phyloP scores from a whole-genome alignment of 2,888 invertebrate genomes.

The Fragum sueziense region DNA sequence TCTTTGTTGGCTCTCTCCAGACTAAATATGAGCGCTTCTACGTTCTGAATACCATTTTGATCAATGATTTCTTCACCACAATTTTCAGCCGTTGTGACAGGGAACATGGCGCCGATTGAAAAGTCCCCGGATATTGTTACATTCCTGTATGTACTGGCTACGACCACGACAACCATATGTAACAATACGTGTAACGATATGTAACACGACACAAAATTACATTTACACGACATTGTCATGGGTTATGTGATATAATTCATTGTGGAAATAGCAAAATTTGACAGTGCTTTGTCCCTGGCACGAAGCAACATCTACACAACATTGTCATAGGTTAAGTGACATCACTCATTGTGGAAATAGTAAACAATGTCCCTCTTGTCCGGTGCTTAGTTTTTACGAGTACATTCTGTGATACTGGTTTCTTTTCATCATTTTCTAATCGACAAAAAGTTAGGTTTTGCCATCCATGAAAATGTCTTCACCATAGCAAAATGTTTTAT shows the following conservation, averaged over 20 bases:
- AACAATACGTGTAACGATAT: too few species aligned
- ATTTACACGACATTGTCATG: background rate
- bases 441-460: too few species aligned
- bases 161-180: too few species aligned
- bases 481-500: too few species aligned
- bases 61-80: conserved; percentile 83
- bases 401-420: too few species aligned
- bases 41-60: conserved; percentile 88
- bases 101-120: conserved; percentile 88
- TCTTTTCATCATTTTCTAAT: too few species aligned
- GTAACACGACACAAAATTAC: background rate
- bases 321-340: background rate
- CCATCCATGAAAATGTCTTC: too few species aligned
- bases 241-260: background rate
- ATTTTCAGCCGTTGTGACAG: conserved; percentile 84
- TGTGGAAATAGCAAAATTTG: too few species aligned
- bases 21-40: conserved; percentile 88
- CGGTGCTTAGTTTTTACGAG: too few species aligned
- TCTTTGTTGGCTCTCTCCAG: conserved; percentile 87
- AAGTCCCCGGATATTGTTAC: conserved; percentile 84
- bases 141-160: background rate
- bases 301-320: background rate
- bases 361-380: too few species aligned
- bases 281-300: too few species aligned
- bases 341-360: background rate